These are phyloP conservation scores for Melinopterus prodromus DNA, from an alignment of 2,888 invertebrate species.

Conservation along the genomic window DNA sequence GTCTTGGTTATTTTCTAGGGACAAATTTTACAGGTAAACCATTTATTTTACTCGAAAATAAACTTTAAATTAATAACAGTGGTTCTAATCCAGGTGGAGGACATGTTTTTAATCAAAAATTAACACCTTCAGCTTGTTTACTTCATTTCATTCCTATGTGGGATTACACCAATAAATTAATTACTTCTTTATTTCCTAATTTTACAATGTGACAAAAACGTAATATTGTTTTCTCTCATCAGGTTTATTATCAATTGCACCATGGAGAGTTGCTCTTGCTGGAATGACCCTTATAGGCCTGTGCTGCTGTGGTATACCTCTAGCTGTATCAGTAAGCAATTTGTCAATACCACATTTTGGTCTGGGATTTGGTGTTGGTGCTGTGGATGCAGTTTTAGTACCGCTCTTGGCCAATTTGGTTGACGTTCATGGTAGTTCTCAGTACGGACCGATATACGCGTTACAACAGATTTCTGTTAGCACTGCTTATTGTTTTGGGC, in stretches of 20 bases:
- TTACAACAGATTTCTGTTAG: slow-evolving; percentile 85
- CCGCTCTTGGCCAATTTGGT: slow-evolving; percentile 80
- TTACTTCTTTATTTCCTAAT: slow-evolving; percentile 16
- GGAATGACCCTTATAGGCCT: slow-evolving; percentile 55
- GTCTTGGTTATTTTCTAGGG: slow-evolving; percentile 82
- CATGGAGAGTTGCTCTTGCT: slow-evolving; percentile 56
- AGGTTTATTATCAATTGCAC: slow-evolving; percentile 54
- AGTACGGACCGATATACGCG: slow-evolving; percentile 83
- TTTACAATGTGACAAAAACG: too few species aligned
- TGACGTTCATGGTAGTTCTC: slow-evolving; percentile 66
- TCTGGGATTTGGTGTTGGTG: slow-evolving; percentile 79
- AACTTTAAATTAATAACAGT: not conserved
- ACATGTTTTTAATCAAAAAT: too few species aligned
- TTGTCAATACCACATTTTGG: slow-evolving; percentile 80
- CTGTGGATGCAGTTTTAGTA: slow-evolving; percentile 81
- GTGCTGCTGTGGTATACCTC: slow-evolving; percentile 55
- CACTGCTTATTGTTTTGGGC: slow-evolving; percentile 81
- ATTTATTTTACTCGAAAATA: not conserved
- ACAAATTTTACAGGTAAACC: slow-evolving; percentile 77
- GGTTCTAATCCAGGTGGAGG: not conserved
- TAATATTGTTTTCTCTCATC: slow-evolving; percentile 36
- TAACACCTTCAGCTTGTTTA: too few species aligned
- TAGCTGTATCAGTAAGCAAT: slow-evolving; percentile 60
- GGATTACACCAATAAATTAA: not conserved
- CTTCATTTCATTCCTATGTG: too few species aligned